Conservation (phyloP, 2,888 invertebrate genomes). For the Ceratothoa steindachneri region DNA sequence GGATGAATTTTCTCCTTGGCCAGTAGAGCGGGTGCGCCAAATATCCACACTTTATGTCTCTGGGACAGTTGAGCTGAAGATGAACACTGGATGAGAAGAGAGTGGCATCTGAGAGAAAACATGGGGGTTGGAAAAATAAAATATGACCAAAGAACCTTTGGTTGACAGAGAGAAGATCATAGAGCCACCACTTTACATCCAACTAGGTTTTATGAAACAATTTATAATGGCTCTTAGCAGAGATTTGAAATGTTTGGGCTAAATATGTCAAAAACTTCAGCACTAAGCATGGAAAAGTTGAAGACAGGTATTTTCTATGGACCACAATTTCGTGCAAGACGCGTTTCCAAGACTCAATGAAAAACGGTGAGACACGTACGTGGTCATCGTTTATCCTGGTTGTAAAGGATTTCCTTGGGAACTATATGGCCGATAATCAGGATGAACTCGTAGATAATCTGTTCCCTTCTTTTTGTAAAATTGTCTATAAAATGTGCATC, state of each 20-base stretch:
- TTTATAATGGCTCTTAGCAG: neutral
- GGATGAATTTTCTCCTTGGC: constrained; percentile 1
- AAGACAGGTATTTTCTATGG: constrained; percentile 11
- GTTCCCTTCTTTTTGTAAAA: neutral
- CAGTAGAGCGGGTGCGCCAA: constrained; percentile 14
- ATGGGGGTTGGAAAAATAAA: neutral
- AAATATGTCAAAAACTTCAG: constrained; percentile 1
- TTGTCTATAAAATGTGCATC: constrained; percentile 51
- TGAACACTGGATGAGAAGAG: constrained; percentile 12
- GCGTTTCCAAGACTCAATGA: neutral
- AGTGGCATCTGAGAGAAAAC: constrained; percentile 4
- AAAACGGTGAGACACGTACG: neutral
- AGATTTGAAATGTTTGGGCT: neutral
- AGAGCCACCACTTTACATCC: neutral
- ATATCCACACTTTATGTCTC: constrained; percentile 7
- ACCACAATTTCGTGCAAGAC: neutral
- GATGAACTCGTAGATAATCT: constrained; percentile 14
- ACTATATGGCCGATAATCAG: constrained; percentile 8
- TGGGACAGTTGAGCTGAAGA: too few relatives aligned
- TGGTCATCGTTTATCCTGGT: neutral
- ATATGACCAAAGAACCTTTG: neutral
- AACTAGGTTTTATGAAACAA: constrained; percentile 12
- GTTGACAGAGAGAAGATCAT: neutral
- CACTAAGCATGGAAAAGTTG: constrained; percentile 15
- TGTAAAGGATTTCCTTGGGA: constrained; percentile 10